Base-by-base conservation (phyloP, 1,140 invertebrate genomes). In the Papilio machaon region DNA sequence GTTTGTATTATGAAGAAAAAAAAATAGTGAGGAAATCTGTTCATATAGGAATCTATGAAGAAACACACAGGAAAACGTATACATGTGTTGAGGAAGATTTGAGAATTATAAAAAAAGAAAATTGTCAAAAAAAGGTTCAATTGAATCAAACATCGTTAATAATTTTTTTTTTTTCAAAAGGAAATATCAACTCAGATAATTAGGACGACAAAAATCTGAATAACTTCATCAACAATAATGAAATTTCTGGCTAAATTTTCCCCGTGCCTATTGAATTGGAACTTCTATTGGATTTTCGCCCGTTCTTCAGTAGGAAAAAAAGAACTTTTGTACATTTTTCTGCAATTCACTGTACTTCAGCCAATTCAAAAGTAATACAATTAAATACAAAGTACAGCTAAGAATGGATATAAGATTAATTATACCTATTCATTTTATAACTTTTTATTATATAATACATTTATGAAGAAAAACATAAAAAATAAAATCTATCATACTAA, bases 161-260 rank as follows among this genome's bases (percentile, higher is more conserved):
- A 15, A 35, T 38, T 6, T 60, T 23, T 23, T 35, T 70, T 70
- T 70, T 35, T 15, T 30, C 23, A 5, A 13, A 70, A 70, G 30
- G 64, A 35, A 70, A 38, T 70, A 7, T 4, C 23, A 38, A 70
- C 9, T 10, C 60, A 13, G 64, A 11, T 70, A 70, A 70, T 70
- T 70, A 70, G 30, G 64, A 15, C 64, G 64, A 70, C 64, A 70
- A 35, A 70, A 70, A 70, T 70, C 64, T 70, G 64, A 64, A 64
- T 64, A 30, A 64, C 60, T 64, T 30, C 60, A 30, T 64, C 60
- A 64, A 58, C 17, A 49, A 58, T 58, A 58, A 58, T 58, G 54
- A 58, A 64, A 70, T 70, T 13, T 30, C 64, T 70, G 30, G 64
- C 64, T 15, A 70, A 30, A 70, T 70, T 70, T 70, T 70, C 64